phyloP scores from a whole-genome alignment of 2,888 invertebrate species.

The Pollenia labialis region DNA sequence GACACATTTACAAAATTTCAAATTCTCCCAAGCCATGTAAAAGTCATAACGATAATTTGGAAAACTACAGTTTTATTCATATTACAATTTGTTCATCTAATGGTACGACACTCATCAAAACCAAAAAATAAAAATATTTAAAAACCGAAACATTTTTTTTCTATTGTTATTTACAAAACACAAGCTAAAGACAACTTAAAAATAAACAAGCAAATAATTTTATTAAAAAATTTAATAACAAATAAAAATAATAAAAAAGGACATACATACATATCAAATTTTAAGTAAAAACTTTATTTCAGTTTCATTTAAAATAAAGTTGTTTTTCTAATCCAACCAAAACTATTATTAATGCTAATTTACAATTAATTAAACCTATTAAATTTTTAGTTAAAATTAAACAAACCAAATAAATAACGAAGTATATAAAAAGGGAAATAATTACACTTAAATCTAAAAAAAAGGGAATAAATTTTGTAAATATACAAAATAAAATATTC shows the following conservation, averaged over 20 bases:
- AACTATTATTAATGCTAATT: constrained; percentile 20
- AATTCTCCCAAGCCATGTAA: too few species aligned
- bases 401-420: constrained; percentile 32
- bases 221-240: constrained; percentile 5
- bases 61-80: too few species aligned
- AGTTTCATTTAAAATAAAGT: constrained; percentile 45
- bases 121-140: too few species aligned
- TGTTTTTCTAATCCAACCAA: constrained; percentile 30
- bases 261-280: constrained; percentile 69
- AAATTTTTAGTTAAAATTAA: constrained; percentile 28
- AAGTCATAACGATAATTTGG: too few species aligned
- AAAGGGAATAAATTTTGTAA: constrained; percentile 63
- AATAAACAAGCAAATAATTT: constrained; percentile 5
- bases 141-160: background rate
- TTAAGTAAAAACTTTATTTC: constrained; percentile 54
- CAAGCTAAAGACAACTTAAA: constrained; percentile 7
- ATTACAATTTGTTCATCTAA: too few species aligned
- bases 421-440: constrained; percentile 67
- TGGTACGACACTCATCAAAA: too few species aligned
- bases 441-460: constrained; percentile 71
- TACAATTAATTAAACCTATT: constrained; percentile 15
- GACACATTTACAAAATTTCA: too few species aligned
- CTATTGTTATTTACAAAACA: background rate
- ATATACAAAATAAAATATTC: constrained; percentile 33
- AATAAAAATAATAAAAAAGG: constrained; percentile 32